phyloP scores from a whole-genome alignment of 2,113 vertebrate genomes.

The Myanophis thanlyinensis region DNA sequence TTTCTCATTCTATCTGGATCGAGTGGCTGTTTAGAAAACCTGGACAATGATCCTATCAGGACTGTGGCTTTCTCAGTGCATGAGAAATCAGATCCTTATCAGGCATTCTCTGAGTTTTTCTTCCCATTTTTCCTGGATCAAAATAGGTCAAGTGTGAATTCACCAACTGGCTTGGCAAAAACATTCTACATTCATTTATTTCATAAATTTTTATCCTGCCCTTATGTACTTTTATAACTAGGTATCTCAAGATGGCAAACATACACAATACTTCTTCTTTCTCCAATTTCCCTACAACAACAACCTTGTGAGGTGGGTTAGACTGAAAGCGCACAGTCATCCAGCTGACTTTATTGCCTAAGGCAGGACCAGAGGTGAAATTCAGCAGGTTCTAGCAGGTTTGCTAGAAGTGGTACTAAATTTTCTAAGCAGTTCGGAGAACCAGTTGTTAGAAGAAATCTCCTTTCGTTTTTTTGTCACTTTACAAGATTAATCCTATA shows the following conservation, averaged over 20 bases:
- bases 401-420: too few relatives aligned
- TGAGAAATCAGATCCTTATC: background rate
- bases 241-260: background rate
- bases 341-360: background rate
- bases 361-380: too few relatives aligned
- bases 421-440: too few relatives aligned
- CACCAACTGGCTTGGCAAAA: background rate
- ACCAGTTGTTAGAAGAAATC: too few relatives aligned
- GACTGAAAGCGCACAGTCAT: background rate
- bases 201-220: background rate
- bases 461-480: too few relatives aligned
- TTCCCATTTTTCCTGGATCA: background rate
- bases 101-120: background rate
- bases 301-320: background rate
- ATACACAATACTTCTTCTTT: background rate
- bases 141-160: background rate
- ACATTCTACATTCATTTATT: background rate
- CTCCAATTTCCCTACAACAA: background rate
- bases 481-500: too few relatives aligned
- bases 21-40: background rate
- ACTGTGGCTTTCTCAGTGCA: background rate
- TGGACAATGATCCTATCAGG: background rate
- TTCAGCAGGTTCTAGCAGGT: too few relatives aligned
- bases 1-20: background rate
- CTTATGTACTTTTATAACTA: background rate